These are phyloP conservation scores for Cetoscarus ocellatus DNA, from an alignment of 2,797 vertebrate genomes.

Conservation along the genomic window DNA sequence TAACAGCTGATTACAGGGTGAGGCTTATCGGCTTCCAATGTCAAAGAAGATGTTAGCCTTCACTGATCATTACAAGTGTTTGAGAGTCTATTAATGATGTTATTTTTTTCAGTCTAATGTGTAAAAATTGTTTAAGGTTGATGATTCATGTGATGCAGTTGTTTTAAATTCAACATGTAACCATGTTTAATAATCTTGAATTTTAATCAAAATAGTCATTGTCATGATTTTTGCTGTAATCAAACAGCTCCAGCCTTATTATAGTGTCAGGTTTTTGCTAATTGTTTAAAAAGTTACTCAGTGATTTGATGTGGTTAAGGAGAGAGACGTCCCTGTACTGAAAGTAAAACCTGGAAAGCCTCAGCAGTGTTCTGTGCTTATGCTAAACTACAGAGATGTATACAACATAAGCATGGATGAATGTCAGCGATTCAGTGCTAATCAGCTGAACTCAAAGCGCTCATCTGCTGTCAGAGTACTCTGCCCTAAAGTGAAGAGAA, in stretches of 20 bases:
- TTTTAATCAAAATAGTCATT: too few species aligned
- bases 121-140: too few species aligned
- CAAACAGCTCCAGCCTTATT: background rate
- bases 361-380: constrained; percentile 25
- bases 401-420: constrained; percentile 28
- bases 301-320: background rate
- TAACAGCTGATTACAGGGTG: too few species aligned
- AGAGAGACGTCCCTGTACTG: background rate
- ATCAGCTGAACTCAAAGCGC: constrained; percentile 53
- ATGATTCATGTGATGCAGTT: too few species aligned
- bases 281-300: constrained; percentile 3
- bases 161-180: too few species aligned
- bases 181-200: too few species aligned
- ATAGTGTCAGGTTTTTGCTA: constrained; percentile 6
- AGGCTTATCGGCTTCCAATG: too few species aligned
- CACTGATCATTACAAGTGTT: too few species aligned
- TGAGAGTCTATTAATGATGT: too few species aligned
- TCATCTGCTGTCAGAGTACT: constrained; percentile 54
- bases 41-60: too few species aligned
- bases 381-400: constrained; percentile 15
- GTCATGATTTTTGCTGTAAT: background rate
- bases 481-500: constrained; percentile 59
- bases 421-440: constrained; percentile 43
- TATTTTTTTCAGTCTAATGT: too few species aligned
- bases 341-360: constrained; percentile 25